phyloP scores from a whole-genome alignment of 2,888 invertebrate species.

The Philaethria dido region DNA sequence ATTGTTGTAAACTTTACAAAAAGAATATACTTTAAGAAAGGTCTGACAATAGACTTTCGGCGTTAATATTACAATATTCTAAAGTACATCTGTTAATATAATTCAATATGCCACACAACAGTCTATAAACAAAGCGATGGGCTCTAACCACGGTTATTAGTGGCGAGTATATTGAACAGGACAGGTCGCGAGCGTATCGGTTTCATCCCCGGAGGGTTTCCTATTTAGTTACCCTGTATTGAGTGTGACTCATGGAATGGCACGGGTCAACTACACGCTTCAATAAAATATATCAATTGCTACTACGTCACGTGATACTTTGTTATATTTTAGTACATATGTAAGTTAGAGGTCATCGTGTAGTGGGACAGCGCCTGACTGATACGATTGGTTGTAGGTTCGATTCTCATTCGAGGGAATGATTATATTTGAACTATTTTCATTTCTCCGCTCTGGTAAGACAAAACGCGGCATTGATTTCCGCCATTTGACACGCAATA shows the following conservation, averaged over 20 bases:
- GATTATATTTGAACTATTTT: too few species aligned
- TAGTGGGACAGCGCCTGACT: too few species aligned
- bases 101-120: background rate
- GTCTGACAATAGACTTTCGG: too few species aligned
- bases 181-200: slow-evolving; percentile 42
- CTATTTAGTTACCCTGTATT: slow-evolving; percentile 30
- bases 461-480: too few species aligned
- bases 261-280: slow-evolving; percentile 10
- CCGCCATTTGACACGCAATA: too few species aligned
- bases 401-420: too few species aligned
- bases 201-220: slow-evolving; percentile 41
- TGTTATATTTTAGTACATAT: background rate
- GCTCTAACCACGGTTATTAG: slow-evolving; percentile 19
- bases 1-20: too few species aligned
- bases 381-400: too few species aligned
- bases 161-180: slow-evolving; percentile 12
- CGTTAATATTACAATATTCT: background rate
- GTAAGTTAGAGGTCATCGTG: too few species aligned
- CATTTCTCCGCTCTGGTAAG: too few species aligned
- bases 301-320: background rate
- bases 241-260: slow-evolving; percentile 16
- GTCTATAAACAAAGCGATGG: background rate
- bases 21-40: too few species aligned
- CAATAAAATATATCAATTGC: background rate
- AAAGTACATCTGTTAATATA: too few species aligned